Evolutionary conservation across 2,888 invertebrate genomes (phyloP), one percentile per base, ranked within the genome.

Genomic region (Parthenolecanium corni): DNA sequence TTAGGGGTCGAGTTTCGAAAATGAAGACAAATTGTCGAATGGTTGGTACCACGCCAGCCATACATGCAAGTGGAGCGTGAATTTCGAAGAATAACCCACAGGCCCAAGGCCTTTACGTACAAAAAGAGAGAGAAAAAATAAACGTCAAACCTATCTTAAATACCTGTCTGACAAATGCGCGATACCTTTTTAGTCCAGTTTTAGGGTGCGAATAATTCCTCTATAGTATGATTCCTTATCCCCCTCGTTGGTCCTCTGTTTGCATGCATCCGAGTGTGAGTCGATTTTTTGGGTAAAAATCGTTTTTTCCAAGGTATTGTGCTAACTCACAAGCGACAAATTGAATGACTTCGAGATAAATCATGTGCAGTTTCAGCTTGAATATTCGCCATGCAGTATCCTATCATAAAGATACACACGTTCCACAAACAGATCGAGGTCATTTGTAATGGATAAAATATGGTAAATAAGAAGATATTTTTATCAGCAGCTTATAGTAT

Each of bases 251-350:
- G n/a, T 31, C 31, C 31, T 31, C 31, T 31, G 9, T 6, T 6
- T 31, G 9, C 31, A 9, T 31, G 31, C 31, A 31, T 31, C 9
- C 5, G 9, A 31, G 31, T 31, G 31, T 9, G 31, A 31, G n/a
- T n/a, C 31, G 31, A 31, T 31, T 31, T 31, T 31, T 31, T 31
- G 9, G 9, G 9, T 31, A 31, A 31, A 31, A 31, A 31, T 31
- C 31, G 31, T 31, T 31, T 31, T 31, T 9, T 6, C 31, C 5
- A 9, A 20, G 25, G 46, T 46, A 58, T 58, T 58, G 57, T 58
- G 47, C 57, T n/a, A 58, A 58, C 46, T 23, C 57, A 36, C 31
- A 58, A 36, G 57, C 57, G 57, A 46, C 47, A 58, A 58, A 58
- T 58, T 58, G 57, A 47, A 58, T 58, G 57, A 58, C 57, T 58